A percentile compares a stretch with the other conserved stretches of the same genome.
Conservation (phyloP, 1,140 invertebrate genomes). For the Drosophila equinoxialis region DNA sequence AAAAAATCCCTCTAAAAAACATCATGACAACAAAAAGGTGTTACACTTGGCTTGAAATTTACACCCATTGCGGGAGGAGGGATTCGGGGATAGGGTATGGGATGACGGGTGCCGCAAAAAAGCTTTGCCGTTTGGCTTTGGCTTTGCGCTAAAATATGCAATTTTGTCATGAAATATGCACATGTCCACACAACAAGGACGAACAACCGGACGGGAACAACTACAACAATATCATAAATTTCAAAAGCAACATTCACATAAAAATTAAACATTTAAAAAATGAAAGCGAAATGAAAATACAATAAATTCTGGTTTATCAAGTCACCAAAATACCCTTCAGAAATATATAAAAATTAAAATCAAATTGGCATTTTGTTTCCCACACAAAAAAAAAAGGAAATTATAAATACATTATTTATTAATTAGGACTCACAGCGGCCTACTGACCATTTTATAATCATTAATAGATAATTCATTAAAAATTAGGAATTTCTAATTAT, state of each 20-base stretch:
- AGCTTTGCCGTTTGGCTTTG: slow-evolving; percentile 42
- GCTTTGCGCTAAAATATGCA: slow-evolving; percentile 70
- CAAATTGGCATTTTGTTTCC: not conserved
- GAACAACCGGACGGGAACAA: slow-evolving; percentile 29
- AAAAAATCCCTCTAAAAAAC: slow-evolving; percentile 46
- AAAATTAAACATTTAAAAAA: slow-evolving; percentile 69
- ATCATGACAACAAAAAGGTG: slow-evolving; percentile 73
- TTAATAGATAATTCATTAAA: not conserved
- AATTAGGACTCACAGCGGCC: not conserved
- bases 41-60: slow-evolving; percentile 72
- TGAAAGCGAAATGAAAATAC: not conserved
- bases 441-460: not conserved
- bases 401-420: not conserved
- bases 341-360: not conserved
- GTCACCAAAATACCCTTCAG: not conserved
- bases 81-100: too few relatives aligned
- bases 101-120: not conserved
- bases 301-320: not conserved
- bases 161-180: slow-evolving; percentile 76
- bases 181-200: slow-evolving; percentile 65
- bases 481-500: not conserved
- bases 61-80: slow-evolving; percentile 33
- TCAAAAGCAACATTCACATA: slow-evolving; percentile 61
- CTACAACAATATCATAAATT: slow-evolving; percentile 52
- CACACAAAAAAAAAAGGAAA: not conserved